These are phyloP conservation scores for Pseudoips prasinana DNA, from an alignment of 2,888 invertebrate genomes.

Conservation along the genomic window DNA sequence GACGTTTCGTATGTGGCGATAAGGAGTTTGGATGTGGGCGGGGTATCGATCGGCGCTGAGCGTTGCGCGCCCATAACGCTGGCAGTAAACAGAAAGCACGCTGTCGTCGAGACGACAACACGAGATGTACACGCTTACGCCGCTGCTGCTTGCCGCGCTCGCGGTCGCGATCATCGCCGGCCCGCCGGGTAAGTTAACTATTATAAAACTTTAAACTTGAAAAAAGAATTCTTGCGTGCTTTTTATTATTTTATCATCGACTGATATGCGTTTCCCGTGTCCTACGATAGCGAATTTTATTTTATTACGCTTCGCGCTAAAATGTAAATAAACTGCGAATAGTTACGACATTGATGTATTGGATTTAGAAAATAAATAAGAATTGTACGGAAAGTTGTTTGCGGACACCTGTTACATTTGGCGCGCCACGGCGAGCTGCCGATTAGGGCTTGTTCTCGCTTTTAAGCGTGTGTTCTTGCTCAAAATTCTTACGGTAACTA, in stretches of 20 bases:
- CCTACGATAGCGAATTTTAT: constrained; percentile 21
- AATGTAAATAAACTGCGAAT: not conserved
- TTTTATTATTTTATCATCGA: constrained; percentile 12
- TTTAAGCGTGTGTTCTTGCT: too few relatives aligned
- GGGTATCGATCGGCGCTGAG: constrained; percentile 72
- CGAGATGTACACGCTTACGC: constrained; percentile 55
- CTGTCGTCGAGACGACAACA: constrained; percentile 27
- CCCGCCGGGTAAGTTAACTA: constrained; percentile 52
- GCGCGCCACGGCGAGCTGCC: not conserved
- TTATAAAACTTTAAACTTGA: not conserved
- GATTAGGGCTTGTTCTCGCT: too few relatives aligned
- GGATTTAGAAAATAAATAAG: constrained; percentile 1
- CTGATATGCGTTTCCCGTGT: constrained; percentile 40
- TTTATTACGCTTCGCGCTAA: constrained; percentile 8
- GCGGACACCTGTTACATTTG: constrained; percentile 2
- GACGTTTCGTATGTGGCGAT: constrained; percentile 28
- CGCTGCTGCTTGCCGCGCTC: constrained; percentile 43
- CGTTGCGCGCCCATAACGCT: constrained; percentile 48
- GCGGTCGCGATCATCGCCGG: constrained; percentile 52
- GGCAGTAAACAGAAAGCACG: constrained; percentile 53
- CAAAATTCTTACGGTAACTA: too few relatives aligned
- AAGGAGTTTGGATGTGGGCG: constrained; percentile 65
- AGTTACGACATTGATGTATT: too few relatives aligned
- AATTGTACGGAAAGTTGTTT: constrained; percentile 1
- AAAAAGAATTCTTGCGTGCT: too few relatives aligned